Percentiles rank a stretch among this genome's conserved stretches.
Evolutionary conservation across 2,888 invertebrate genomes (phyloP).

Genomic region (Hirtodrosophila confusa): DNA sequence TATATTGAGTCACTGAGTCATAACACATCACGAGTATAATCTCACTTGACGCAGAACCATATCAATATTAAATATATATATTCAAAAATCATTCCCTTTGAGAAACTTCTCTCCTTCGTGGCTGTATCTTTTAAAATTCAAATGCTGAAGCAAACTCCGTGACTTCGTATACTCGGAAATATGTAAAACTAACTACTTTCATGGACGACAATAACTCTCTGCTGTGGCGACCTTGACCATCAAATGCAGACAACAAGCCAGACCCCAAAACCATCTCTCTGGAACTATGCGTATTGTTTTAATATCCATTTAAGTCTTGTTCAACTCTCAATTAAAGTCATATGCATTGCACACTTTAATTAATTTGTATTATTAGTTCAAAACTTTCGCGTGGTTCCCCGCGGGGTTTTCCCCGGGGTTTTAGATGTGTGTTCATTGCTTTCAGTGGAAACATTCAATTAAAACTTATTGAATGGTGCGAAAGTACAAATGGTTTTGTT

Average conservation of each 20-base stretch:
- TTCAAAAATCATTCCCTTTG: too few relatives aligned
- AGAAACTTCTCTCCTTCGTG: too few relatives aligned
- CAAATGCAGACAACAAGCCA: not conserved
- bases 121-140: too few relatives aligned
- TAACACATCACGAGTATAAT: too few relatives aligned
- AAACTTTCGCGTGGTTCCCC: slow-evolving; percentile 5
- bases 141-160: too few relatives aligned
- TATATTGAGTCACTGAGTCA: too few relatives aligned
- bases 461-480: slow-evolving; percentile 21
- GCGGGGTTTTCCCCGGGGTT: not conserved
- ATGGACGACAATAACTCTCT: slow-evolving; percentile 2
- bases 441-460: slow-evolving; percentile 21
- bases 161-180: too few relatives aligned
- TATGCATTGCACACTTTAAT: slow-evolving; percentile 37
- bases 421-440: slow-evolving; percentile 6
- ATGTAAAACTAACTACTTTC: not conserved
- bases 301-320: too few relatives aligned
- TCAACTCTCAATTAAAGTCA: slow-evolving; percentile 33
- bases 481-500: slow-evolving; percentile 23
- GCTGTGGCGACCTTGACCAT: slow-evolving; percentile 40
- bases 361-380: slow-evolving; percentile 17
- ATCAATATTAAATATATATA: too few relatives aligned
- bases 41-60: too few relatives aligned
- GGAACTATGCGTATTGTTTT: too few relatives aligned
- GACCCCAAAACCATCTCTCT: not conserved